Base-by-base conservation (phyloP, 2,113 vertebrate genomes). In the Kryptolebias marmoratus region DNA sequence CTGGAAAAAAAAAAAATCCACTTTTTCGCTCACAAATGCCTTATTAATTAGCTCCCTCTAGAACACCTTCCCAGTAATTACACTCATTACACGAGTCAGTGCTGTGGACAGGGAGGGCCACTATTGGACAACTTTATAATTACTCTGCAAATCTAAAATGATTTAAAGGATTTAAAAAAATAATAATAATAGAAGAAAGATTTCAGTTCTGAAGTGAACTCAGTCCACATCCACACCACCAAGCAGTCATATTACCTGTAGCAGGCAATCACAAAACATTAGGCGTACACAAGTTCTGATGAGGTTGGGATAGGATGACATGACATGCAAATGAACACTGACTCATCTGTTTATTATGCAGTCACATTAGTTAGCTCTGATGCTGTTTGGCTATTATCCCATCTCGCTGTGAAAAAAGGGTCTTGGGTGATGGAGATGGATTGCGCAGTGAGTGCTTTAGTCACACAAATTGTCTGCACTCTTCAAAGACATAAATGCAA, bases 291-390 rank as follows among this genome's bases (percentile, higher is more conserved):
- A 82, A 65, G 77, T 72, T 77, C 77, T 75, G 69, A 81, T 66
- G 72, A 82, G 81, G 71, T 73, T 79, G 66, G 84, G 82, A 87
- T 52, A 18, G 56, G 56, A 70, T 60, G 57, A 70, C 67, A 59
- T 88, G 85, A 85, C 82, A 87, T 91, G 84, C 86, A 91, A 91
- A 92, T 92, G 85, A 91, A 79, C 57, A 83, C 71, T 93, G 92
- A 93, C 90, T 94, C 93, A 93, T 90, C 84, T 91, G 89, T 93
- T 93, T 93, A 94, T 92, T 92, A 94, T 92, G 87, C 91, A 91
- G 86, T 90, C 80, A 87, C 81, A 91, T 93, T 92, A 90, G 89
- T 90, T 93, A 87, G 82, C 83, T 83, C 90, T 89, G 89, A 90
- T 90, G 90, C 85, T 73, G 88, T 88, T 92, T 90, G 89, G 87